Base-by-base conservation (phyloP, 1,140 invertebrate genomes). In the Charaxes varanes region DNA sequence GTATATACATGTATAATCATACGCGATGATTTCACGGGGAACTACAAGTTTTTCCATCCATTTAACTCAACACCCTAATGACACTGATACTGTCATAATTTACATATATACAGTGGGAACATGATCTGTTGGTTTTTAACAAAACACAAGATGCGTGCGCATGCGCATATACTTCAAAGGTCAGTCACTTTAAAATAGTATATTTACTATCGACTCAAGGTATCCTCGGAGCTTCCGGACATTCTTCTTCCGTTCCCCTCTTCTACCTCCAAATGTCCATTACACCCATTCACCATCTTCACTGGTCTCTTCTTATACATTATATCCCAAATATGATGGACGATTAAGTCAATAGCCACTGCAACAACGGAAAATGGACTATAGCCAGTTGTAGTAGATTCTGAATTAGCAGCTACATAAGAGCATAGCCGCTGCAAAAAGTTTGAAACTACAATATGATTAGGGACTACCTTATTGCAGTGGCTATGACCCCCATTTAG, bases 321-420 rank as follows among this genome's bases (percentile, higher is more conserved):
- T 65, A 97, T 91, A 87, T 98, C 97, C 88, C 94, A 92, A 86
- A 99, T 98, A 90, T 98, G 96, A 84, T 98, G 95, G 66, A 99
- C 96, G 87, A 99, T 98, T 82, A 99, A 90, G 86, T 97, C 96
- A 89, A 99, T 98, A 85, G 97, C 97, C 89, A 99, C 97, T 97
- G 92, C 89, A 92, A 93, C 89, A 90, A 87, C 71, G 74, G 65
- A 66, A 79, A 82, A 64, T 22, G 46, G 36, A 55, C 62, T 64
- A 62, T 55, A 37, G 32, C 42, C 34, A 31, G 17, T 24, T 6
- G 30, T 4, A n/a, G 36, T 33, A 62, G 45, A 42, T 56, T 56
- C 45, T 58, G 49, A 49, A 44, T 65, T 60, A 53, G 70, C 68
- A 77, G 72, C 74, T 71, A 69, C 62, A 41, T 60, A 65, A 71